Evolutionary conservation across 92 coral and sea anemone species (phyloP), one percentile per base, ranked within the genome.

Genomic region (Porites lobata): DNA sequence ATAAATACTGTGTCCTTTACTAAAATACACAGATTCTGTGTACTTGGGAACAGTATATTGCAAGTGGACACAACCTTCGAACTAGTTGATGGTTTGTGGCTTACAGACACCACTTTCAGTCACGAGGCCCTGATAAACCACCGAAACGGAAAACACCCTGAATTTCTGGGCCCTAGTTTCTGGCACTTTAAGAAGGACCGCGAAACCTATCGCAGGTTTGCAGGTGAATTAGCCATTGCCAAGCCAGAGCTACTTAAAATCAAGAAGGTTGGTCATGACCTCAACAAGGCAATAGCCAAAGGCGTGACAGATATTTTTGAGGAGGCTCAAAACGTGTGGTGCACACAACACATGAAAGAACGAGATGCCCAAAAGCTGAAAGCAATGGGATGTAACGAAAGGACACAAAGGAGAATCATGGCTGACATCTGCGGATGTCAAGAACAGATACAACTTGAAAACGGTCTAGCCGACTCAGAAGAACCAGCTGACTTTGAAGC

Each of bases 331-430:
- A 80, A 71, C 2, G 38, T 93, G 32, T 93, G 85, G 89, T 91
- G 92, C 72, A 93, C 92, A 0, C 92, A 94, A 43, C 96, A 91
- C 76, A 86, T 83, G 71, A 90, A 90, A 56, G 92, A 92, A 62
- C 78, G 87, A 1, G 87, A 83, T 69, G 70, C 81, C 18, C 70
- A 26, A n/a, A 82, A 92, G 26, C 84, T 92, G 29, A 47, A 85
- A 32, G 54, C 90, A 18, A 19, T 92, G 20, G 87, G 94, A 13
- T 65, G 85, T 61, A 92, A 88, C 61, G 50, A 88, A 38, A 50
- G 56, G 47, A 29, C 89, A 71, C 73, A 85, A 26, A 19, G 19
- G 18, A 68, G 88, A 10, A 75, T 80, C 68, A 47, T 92, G 83
- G 67, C 88, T 0, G 91, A 89, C 38, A 89, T 92, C 9, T 89